Evolutionary conservation across 2,797 vertebrate genomes (phyloP), one percentile per base, ranked within the genome.

Genomic region (Anas bernieri): DNA sequence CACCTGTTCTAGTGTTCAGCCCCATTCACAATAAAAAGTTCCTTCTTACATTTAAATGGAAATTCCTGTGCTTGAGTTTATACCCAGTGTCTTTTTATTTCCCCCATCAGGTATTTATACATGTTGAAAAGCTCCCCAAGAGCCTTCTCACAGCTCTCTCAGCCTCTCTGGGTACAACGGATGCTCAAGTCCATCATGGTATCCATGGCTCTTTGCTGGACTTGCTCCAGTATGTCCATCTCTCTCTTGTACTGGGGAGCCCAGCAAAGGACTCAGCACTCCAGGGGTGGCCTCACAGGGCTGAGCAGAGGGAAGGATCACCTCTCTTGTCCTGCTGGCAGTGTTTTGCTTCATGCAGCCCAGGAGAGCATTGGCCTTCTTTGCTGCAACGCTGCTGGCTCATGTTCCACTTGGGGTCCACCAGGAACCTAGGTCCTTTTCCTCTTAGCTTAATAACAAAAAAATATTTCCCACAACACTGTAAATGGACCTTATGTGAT

Each of bases 341-440:
- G 6, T 0, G 0, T 9, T 61, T 0, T 64, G 16, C 25, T 25
- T 61, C 0, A 37, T 62, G 58, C 50, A 75, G 55, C 37, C 61
- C 48, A 21, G 43, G 16, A 73, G n/a, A 22, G 35, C 62, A 5
- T 37, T 82, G n/a, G 26, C 59, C 35, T 17, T 46, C 61, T 81
- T 80, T 64, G 17, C 61, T 68, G 21, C 61, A 83, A 52, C 11
- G 2, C 35, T 73, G 21, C 39, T 87, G 23, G 11, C 39, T 84
- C 68, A 16, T 2, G 10, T 61, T 90, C 45, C 48, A 1, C 37
- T 56, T 67, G 39, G n/a, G 67, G 13, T 67, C 73, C 31, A 23
- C n/a, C 31, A 41, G 78, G 33, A 79, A 18, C 20, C 5, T 18
- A 17, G 9, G n/a, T 83, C 64, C 23, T 67, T 88, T 88, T 75